Percentiles rank a stretch among this genome's conserved stretches.
phyloP scores from a whole-genome alignment of 1,140 invertebrate species.

The Tyrophagus putrescentiae region DNA sequence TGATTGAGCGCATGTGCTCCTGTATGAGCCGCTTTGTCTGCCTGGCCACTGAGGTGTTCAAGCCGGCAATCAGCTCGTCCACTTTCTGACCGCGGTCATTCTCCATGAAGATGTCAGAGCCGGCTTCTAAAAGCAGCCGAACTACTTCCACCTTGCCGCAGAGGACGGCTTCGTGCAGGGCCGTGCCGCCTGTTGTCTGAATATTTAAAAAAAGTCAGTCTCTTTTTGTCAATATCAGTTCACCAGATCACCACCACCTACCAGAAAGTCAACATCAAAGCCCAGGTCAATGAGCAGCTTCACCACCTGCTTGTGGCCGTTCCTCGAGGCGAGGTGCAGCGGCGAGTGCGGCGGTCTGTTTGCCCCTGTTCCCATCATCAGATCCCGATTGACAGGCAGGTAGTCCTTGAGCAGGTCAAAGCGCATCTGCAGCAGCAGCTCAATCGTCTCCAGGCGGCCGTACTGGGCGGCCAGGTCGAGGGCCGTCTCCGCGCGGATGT shows the following conservation, averaged over 20 bases:
- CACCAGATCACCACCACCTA: constrained; percentile 23
- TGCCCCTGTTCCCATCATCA: background rate
- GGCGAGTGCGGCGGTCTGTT: constrained; percentile 50
- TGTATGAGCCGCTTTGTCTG: constrained; percentile 66
- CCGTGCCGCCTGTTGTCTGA: constrained; percentile 68
- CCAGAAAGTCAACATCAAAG: constrained; percentile 59
- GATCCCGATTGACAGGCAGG: background rate
- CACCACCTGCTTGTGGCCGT: constrained; percentile 80
- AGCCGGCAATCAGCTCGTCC: constrained; percentile 65
- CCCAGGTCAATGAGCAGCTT: constrained; percentile 63
- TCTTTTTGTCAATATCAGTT: background rate
- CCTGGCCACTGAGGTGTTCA: constrained; percentile 71
- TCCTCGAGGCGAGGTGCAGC: constrained; percentile 77
- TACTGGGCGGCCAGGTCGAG: constrained; percentile 80
- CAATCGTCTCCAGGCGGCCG: constrained; percentile 64
- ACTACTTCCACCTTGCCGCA: constrained; percentile 86
- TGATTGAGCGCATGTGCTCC: no score
- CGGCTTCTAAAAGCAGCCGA: constrained; percentile 52
- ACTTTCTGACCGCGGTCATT: constrained; percentile 68
- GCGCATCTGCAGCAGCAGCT: constrained; percentile 49
- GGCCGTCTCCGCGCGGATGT: constrained; percentile 72
- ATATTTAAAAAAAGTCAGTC: no score
- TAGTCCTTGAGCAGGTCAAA: constrained; percentile 18
- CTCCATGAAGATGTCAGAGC: constrained; percentile 57
- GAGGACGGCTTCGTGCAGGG: constrained; percentile 82